These are phyloP conservation scores for Zoroaster sp. DNA, from an alignment of 53 echinoderm and acorn worm species.

Conservation along the genomic window DNA sequence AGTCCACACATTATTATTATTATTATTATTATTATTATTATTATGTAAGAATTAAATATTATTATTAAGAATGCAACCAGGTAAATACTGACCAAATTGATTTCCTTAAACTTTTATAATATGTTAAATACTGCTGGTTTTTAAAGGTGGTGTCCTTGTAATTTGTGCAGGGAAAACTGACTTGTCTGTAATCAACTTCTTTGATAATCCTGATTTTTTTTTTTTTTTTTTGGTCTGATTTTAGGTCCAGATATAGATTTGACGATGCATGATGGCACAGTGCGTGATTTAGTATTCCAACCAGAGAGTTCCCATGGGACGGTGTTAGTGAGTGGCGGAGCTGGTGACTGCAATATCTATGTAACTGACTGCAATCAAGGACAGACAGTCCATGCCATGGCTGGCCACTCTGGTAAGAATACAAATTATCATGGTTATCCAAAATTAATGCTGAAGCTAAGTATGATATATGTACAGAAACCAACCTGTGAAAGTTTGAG, in stretches of 20 bases:
- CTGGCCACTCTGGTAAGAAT: constrained; percentile 83
- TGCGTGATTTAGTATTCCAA: constrained; percentile 93
- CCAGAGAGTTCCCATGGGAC: constrained; percentile 72
- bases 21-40: no score
- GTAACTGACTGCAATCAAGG: constrained; percentile 87
- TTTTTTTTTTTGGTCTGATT: neutral
- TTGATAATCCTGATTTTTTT: neutral
- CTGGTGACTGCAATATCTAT: constrained; percentile 94
- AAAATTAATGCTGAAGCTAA: no score
- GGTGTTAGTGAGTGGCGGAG: constrained; percentile 90
- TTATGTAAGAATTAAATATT: no score
- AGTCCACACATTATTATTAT: no score
- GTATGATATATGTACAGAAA: neutral
- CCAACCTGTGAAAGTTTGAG: no score
- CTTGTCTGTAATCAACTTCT: neutral
- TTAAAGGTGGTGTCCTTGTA: no score
- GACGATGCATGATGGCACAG: constrained; percentile 92
- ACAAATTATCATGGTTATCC: no score
- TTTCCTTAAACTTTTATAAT: no score
- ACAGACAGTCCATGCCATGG: constrained; percentile 81
- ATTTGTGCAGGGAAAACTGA: neutral
- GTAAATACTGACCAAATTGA: no score
- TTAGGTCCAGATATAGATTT: constrained; percentile 90
- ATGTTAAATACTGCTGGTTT: no score
- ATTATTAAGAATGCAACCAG: no score